phyloP scores from a whole-genome alignment of 2,888 invertebrate genomes.

The Galeruca laticollis region DNA sequence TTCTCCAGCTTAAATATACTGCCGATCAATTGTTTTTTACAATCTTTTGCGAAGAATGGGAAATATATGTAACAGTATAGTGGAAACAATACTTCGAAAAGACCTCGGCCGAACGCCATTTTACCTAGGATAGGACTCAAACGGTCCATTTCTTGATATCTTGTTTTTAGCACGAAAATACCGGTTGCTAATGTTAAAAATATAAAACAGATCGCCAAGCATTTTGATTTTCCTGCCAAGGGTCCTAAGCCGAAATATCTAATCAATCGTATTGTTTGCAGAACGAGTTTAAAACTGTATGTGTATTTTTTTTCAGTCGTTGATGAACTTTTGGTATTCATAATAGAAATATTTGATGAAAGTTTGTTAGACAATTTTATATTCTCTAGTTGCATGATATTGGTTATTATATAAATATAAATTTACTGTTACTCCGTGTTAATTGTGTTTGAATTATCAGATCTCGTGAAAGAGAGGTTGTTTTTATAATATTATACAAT shows the following conservation, averaged over 20 bases:
- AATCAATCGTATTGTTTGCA: neutral
- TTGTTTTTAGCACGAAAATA: neutral
- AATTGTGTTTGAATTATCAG: neutral
- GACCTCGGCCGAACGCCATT: constrained; percentile 1
- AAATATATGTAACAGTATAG: constrained; percentile 16
- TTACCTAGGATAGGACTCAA: neutral
- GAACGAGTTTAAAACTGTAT: neutral
- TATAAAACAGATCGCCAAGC: neutral
- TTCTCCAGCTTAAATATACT: neutral
- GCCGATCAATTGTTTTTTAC: neutral
- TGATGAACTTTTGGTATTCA: no score
- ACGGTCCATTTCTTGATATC: neutral
- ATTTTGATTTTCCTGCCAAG: neutral
- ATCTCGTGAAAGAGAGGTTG: constrained; percentile 1
- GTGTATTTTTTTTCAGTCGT: neutral
- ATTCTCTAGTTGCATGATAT: neutral
- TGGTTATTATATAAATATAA: neutral
- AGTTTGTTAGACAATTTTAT: no score
- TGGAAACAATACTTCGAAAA: constrained; percentile 3
- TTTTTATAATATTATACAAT: neutral
- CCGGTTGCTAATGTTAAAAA: neutral
- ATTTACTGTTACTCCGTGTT: neutral
- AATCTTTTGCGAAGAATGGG: neutral
- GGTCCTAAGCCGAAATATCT: constrained; percentile 16
- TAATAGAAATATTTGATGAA: no score